phyloP scores from a whole-genome alignment of 2,113 vertebrate genomes.

The Cacatua alba region DNA sequence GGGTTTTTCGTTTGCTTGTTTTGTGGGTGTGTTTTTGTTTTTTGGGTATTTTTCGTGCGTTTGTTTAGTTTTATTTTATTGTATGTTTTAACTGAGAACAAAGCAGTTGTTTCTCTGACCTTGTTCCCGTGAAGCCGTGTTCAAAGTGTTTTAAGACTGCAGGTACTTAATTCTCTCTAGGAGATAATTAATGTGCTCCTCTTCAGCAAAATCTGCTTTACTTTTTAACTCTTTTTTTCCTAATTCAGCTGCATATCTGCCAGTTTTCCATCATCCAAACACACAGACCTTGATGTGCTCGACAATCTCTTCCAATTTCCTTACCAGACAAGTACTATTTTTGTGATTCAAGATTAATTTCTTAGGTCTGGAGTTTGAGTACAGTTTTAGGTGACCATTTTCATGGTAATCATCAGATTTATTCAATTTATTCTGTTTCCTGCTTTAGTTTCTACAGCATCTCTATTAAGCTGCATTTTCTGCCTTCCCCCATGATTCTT shows the following conservation, averaged over 20 bases:
- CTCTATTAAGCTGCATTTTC: not conserved
- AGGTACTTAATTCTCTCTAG: constrained; percentile 27
- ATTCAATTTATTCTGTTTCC: not conserved
- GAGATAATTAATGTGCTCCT: constrained; percentile 8
- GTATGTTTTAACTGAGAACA: constrained; percentile 36
- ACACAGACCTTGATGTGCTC: not conserved
- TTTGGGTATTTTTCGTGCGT: not conserved
- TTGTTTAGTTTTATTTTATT: not conserved
- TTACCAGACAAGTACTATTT: not conserved
- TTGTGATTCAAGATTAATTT: not conserved
- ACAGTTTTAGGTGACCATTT: not conserved
- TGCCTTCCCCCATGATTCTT: not conserved
- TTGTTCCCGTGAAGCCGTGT: constrained; percentile 3
- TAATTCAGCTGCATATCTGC: not conserved
- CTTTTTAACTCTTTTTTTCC: not conserved
- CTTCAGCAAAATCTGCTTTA: not conserved
- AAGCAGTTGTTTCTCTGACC: constrained; percentile 31
- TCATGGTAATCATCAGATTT: not conserved
- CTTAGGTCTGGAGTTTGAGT: not conserved
- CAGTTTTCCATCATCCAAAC: not conserved
- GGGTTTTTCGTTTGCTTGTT: not conserved
- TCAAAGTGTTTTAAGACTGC: constrained; percentile 40
- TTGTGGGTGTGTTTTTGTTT: not conserved
- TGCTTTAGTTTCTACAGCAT: not conserved
- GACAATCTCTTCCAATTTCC: not conserved